Conservation (phyloP, 2,888 invertebrate genomes). For the Heliconius cydno region DNA sequence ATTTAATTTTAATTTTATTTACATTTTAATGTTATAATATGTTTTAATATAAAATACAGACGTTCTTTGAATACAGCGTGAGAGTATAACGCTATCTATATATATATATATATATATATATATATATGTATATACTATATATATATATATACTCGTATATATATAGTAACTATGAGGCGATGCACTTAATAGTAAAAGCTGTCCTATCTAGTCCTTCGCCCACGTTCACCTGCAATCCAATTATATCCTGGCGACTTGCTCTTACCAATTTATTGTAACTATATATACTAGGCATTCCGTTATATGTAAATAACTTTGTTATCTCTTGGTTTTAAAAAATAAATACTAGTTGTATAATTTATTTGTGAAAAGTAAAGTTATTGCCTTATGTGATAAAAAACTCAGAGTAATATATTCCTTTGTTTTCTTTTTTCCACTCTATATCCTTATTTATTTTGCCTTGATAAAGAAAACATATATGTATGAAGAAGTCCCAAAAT, state of each 20-base stretch:
- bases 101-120: no score
- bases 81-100: neutral
- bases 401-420: no score
- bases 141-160: neutral
- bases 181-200: slow-evolving; percentile 6
- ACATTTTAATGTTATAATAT: no score
- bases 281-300: neutral
- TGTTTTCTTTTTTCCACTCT: no score
- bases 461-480: no score
- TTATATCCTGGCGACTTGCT: neutral
- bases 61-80: neutral
- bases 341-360: neutral
- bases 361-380: no score
- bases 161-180: neutral
- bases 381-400: no score
- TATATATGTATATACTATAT: no score
- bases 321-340: neutral
- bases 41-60: neutral
- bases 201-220: neutral
- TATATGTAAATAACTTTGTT: neutral
- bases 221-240: neutral
- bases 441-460: no score
- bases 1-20: no score
- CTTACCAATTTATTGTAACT: neutral
- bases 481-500: no score